A percentile compares a stretch with the other conserved stretches of the same genome.
Evolutionary conservation across 2,113 vertebrate species (phyloP).

Genomic region (Centrocercus urophasianus): DNA sequence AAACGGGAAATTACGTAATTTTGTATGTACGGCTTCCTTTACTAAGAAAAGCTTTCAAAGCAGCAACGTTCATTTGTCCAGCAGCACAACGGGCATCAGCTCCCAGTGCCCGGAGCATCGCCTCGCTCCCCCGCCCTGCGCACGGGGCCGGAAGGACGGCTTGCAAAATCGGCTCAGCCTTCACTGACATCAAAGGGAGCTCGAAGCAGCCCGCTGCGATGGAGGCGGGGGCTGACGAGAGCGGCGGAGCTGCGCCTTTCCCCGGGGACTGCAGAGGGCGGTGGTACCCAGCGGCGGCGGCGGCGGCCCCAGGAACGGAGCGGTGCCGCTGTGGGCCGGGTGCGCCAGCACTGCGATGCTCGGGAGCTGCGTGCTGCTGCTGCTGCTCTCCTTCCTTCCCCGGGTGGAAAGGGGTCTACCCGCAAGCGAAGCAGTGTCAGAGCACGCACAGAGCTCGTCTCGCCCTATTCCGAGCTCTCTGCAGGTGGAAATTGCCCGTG

Average conservation of each 20-base stretch:
- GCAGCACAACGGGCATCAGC: background rate
- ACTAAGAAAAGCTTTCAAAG: background rate
- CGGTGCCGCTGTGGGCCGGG: too few species aligned
- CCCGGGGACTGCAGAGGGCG: constrained; percentile 55
- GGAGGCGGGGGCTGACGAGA: background rate
- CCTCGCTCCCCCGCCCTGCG: background rate
- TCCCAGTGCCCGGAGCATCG: background rate
- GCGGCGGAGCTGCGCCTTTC: background rate
- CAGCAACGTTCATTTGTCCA: background rate
- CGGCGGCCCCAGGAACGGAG: background rate
- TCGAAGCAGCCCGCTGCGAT: background rate
- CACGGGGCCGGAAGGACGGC: too few species aligned
- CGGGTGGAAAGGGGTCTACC: background rate
- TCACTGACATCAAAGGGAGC: rapidly evolving
- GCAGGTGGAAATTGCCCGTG: background rate
- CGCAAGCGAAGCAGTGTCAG: too few species aligned
- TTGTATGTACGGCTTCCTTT: background rate
- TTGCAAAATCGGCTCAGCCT: background rate
- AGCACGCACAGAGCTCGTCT: background rate
- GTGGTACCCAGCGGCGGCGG: background rate
- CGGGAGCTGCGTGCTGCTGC: too few species aligned
- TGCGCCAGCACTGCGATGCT: background rate
- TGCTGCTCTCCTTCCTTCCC: too few species aligned
- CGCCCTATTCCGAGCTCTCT: background rate
- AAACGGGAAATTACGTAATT: background rate